Evolutionary conservation across 2,888 invertebrate species (phyloP), one percentile per base, ranked within the genome.

Genomic region (Habroteleia sp.): DNA sequence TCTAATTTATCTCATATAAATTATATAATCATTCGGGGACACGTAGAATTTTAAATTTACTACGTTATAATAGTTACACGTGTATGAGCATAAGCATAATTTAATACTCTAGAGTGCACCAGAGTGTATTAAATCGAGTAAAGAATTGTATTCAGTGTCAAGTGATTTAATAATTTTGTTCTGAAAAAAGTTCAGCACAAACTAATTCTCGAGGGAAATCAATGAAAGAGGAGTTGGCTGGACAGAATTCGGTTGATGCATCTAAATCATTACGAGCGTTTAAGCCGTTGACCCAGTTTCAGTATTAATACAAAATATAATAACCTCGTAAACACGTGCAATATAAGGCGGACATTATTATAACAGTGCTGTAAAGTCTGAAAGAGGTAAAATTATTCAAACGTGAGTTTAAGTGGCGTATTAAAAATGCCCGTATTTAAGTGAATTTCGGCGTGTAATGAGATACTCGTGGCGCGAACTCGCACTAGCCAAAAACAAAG

Each of bases 341-440:
- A 71, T 54, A 71, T 62, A 62, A 62, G 60, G 62, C 39, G 39
- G 46, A 33, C 62, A 39, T 41, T 41, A 48, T 71, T 71, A 54
- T 35, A 16, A 20, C 31, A 31, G 23, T 41, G 63, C 48, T 56
- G 41, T 54, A 54, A 63, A 71, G 37, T 27, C 11, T 46, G 39
- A 31, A 11, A 37, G 46, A 63, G 39, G 46, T 71, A 63, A 71
- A 71, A 63, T 71, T 71, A 71, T 71, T 71, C 62, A 62, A 62
- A 62, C 62, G 17, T 35, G 16, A 48, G 39, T 48, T 62, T 63
- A 41, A 56, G 46, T 63, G 54, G 54, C 37, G 35, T 13, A 42
- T 71, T 52, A 71, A 71, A 63, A 63, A 63, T 39, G 52, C n/a
- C 27, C 37, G 35, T 37, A 1, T 14, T 62, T 56, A 48, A 71